Conservation (phyloP, 2,888 invertebrate genomes). For the Minunthozetes semirufus region DNA sequence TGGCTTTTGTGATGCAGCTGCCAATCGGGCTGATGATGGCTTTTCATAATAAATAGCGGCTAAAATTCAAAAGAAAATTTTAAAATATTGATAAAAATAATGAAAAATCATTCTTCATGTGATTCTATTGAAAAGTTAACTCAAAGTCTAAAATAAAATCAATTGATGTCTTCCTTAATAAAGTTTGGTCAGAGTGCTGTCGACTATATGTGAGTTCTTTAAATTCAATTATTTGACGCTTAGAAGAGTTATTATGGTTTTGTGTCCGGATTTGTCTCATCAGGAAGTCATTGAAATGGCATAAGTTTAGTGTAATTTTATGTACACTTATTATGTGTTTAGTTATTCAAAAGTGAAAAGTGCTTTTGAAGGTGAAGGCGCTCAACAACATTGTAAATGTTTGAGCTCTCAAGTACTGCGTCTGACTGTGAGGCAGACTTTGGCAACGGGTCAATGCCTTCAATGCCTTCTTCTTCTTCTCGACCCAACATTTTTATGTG, state of each 20-base stretch:
- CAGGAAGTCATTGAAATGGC: conserved; percentile 22
- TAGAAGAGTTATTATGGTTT: too few species aligned
- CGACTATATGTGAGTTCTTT: too few species aligned
- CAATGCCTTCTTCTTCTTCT: not conserved
- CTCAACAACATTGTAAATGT: conserved; percentile 23
- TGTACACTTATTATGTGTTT: conserved; percentile 15
- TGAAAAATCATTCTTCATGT: too few species aligned
- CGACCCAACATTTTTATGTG: not conserved
- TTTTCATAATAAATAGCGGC: conserved; percentile 34
- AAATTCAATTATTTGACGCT: too few species aligned
- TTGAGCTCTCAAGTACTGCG: not conserved
- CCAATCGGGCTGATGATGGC: conserved; percentile 20
- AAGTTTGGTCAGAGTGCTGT: too few species aligned
- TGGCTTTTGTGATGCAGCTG: conserved; percentile 19
- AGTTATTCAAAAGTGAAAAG: conserved; percentile 12
- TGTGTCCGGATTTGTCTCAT: not conserved
- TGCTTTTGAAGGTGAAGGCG: not conserved
- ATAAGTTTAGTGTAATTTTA: not conserved
- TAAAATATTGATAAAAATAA: too few species aligned
- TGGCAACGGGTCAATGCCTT: conserved; percentile 24
- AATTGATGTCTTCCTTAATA: too few species aligned
- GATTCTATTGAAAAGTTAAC: too few species aligned
- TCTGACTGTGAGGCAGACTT: not conserved
- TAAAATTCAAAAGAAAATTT: not conserved
- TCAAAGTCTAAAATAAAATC: too few species aligned